phyloP scores from a whole-genome alignment of 2,113 vertebrate genomes.

The Azemiops feae region DNA sequence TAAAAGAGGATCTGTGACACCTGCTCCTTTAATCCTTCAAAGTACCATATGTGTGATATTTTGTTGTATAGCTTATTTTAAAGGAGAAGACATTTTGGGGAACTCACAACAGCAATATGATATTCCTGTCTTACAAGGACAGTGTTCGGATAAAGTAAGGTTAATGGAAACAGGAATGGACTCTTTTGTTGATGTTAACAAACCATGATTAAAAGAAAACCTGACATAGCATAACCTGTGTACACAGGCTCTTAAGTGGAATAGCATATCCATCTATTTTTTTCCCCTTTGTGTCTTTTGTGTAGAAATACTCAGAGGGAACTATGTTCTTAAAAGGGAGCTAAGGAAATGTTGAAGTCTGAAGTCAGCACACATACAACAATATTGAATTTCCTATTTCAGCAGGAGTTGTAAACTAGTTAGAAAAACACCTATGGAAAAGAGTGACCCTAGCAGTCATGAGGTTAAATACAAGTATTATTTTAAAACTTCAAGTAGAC shows the following conservation, averaged over 20 bases:
- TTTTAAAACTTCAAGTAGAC: neutral
- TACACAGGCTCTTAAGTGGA: neutral
- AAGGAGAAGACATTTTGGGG: neutral
- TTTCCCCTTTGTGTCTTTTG: neutral
- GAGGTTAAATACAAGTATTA: conserved; percentile 27
- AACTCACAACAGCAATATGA: neutral
- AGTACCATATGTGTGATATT: neutral
- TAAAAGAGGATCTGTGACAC: neutral
- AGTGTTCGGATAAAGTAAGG: neutral
- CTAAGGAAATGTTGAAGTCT: neutral
- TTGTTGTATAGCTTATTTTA: neutral
- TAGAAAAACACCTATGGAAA: conserved; percentile 15
- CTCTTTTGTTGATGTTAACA: neutral
- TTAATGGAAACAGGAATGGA: neutral
- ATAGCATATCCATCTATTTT: neutral
- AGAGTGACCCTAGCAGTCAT: conserved; percentile 30
- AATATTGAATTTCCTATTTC: neutral
- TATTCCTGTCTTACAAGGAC: neutral
- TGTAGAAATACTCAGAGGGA: neutral
- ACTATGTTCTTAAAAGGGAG: neutral
- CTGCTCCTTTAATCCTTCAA: neutral
- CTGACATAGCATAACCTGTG: neutral
- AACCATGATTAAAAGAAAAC: neutral
- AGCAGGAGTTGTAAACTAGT: neutral
- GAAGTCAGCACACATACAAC: neutral